These are phyloP conservation scores for Anoplopoma fimbria DNA, from an alignment of 2,113 vertebrate species.

Conservation along the genomic window DNA sequence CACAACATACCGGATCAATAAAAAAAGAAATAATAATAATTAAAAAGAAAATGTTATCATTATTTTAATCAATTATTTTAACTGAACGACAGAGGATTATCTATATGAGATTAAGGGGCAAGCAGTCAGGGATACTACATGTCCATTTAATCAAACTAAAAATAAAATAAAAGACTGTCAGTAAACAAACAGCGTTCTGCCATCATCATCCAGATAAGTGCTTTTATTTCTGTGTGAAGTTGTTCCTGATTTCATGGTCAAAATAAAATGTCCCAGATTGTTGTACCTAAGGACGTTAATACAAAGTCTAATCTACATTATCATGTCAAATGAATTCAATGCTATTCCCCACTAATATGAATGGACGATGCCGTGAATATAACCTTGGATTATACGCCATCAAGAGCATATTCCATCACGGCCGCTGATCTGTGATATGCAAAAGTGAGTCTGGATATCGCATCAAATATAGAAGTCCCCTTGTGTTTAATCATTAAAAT, in stretches of 20 bases:
- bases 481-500: background rate
- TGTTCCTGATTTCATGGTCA: background rate
- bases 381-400: constrained; percentile 15
- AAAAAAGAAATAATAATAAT: background rate
- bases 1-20: background rate
- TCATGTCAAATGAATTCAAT: background rate
- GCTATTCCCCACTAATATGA: background rate
- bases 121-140: background rate
- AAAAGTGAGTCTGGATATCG: constrained; percentile 5
- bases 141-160: background rate
- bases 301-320: background rate
- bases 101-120: background rate
- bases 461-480: background rate
- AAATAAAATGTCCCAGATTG: background rate
- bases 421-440: constrained; percentile 6
- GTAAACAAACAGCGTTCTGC: background rate
- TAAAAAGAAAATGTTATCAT: background rate
- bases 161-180: background rate
- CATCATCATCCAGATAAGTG: background rate
- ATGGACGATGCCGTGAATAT: background rate
- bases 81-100: background rate
- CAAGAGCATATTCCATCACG: background rate
- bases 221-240: background rate
- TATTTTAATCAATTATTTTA: background rate
- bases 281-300: background rate